Evolutionary conservation across 1,140 invertebrate species (phyloP).

Genomic region (Tribolium madens): DNA sequence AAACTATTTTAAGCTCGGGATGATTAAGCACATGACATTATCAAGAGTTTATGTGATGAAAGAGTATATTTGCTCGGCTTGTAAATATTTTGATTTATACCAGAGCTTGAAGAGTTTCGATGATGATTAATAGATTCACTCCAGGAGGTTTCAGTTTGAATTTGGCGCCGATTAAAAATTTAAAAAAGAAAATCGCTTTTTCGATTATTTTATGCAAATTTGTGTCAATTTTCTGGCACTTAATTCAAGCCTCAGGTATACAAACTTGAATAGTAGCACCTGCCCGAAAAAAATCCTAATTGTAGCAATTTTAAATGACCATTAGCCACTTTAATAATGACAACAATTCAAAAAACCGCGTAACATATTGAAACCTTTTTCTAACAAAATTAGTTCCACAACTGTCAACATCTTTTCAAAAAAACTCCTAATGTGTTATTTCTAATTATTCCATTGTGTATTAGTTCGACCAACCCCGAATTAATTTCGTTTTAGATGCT

Average conservation of each 20-base stretch:
- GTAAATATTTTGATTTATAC: constrained; percentile 53
- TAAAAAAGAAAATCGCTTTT: neutral
- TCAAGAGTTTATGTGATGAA: constrained; percentile 51
- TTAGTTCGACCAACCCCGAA: neutral
- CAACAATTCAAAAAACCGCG: neutral
- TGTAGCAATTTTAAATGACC: constrained; percentile 20
- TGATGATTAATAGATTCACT: constrained; percentile 43
- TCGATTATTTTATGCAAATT: neutral
- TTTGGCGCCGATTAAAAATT: neutral
- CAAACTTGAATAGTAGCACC: neutral
- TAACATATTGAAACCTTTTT: constrained; percentile 4
- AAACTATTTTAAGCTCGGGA: constrained; percentile 42
- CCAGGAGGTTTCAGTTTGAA: neutral
- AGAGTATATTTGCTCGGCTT: constrained; percentile 48
- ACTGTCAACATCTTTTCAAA: constrained; percentile 6
- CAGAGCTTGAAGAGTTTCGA: constrained; percentile 33
- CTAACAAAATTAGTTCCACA: constrained; percentile 30
- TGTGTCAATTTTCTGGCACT: neutral
- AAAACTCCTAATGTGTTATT: neutral
- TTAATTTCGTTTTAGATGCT: neutral
- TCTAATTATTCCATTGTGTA: constrained; percentile 18
- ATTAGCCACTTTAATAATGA: constrained; percentile 28
- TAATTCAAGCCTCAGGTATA: neutral
- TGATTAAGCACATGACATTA: constrained; percentile 52
- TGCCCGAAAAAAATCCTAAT: constrained; percentile 20